Conservation (phyloP, 2,888 invertebrate species). For the Drepana falcataria region DNA sequence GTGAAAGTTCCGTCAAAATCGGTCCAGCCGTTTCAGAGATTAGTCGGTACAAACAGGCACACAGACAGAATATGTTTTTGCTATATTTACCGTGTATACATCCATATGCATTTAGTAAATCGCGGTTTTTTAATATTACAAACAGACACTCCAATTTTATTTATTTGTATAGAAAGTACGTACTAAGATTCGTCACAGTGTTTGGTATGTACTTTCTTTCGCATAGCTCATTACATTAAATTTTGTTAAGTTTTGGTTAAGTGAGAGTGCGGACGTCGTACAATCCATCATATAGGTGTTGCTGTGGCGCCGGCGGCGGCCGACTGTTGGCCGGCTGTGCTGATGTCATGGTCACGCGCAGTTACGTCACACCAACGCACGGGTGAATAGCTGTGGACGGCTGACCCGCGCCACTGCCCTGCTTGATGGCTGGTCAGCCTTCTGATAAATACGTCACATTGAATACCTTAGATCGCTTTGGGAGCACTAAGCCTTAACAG, state of each 20-base stretch:
- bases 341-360: conserved; percentile 67
- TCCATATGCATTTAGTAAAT: too few species aligned
- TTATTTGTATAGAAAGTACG: too few species aligned
- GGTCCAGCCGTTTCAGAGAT: too few species aligned
- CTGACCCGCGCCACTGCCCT: conserved; percentile 36
- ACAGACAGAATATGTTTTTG: too few species aligned
- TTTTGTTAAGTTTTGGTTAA: conserved; percentile 11
- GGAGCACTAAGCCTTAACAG: too few species aligned
- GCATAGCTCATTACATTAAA: conserved; percentile 16
- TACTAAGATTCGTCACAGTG: conserved; percentile 7
- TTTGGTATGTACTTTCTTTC: conserved; percentile 8
- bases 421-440: conserved; percentile 44
- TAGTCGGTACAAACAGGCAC: too few species aligned
- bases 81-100: too few species aligned
- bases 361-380: conserved; percentile 47
- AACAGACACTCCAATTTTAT: too few species aligned
- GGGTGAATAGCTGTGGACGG: conserved; percentile 23
- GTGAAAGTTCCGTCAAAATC: too few species aligned
- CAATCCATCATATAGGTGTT: conserved; percentile 48
- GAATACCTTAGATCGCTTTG: too few species aligned
- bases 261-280: conserved; percentile 3
- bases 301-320: conserved; percentile 33
- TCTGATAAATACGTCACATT: conserved; percentile 33
- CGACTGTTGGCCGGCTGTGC: conserved; percentile 20
- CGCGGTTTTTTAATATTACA: too few species aligned